Percentiles rank a stretch among this genome's conserved stretches.
phyloP scores from a whole-genome alignment of 2,888 invertebrate genomes.

The Lysandra coridon region DNA sequence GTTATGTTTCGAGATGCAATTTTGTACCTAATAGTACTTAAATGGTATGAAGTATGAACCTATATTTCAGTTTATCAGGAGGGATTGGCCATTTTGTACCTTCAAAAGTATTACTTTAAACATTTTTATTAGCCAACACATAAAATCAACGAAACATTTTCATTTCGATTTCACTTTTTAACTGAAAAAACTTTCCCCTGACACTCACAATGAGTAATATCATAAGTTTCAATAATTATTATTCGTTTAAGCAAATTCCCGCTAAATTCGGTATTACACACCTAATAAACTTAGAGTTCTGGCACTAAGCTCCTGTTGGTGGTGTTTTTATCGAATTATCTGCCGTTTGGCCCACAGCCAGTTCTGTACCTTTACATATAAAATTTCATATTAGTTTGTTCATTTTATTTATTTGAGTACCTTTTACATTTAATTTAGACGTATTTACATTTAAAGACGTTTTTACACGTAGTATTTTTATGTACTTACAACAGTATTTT shows the following conservation, averaged over 20 bases:
- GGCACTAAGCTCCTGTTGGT: conserved; percentile 46
- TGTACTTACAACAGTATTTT: too few relatives aligned
- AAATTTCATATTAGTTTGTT: conserved; percentile 28
- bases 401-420: conserved; percentile 7
- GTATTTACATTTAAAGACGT: too few relatives aligned
- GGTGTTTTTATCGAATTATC: conserved; percentile 74
- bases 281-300: conserved; percentile 39
- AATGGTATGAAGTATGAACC: too few relatives aligned
- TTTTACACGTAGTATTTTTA: too few relatives aligned
- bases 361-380: conserved; percentile 43
- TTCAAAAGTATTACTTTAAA: too few relatives aligned
- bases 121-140: too few relatives aligned
- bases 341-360: conserved; percentile 57
- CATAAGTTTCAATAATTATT: conserved; percentile 16
- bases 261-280: conserved; percentile 37
- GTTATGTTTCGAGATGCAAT: neutral
- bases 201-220: neutral
- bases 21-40: neutral
- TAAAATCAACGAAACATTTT: neutral
- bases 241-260: conserved; percentile 18
- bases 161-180: neutral
- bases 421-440: neutral
- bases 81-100: too few relatives aligned
- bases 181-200: neutral
- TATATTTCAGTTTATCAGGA: too few relatives aligned